Percentiles rank a stretch among this genome's conserved stretches.
phyloP scores from a whole-genome alignment of 2,888 invertebrate species.

The Melieria crassipennis region DNA sequence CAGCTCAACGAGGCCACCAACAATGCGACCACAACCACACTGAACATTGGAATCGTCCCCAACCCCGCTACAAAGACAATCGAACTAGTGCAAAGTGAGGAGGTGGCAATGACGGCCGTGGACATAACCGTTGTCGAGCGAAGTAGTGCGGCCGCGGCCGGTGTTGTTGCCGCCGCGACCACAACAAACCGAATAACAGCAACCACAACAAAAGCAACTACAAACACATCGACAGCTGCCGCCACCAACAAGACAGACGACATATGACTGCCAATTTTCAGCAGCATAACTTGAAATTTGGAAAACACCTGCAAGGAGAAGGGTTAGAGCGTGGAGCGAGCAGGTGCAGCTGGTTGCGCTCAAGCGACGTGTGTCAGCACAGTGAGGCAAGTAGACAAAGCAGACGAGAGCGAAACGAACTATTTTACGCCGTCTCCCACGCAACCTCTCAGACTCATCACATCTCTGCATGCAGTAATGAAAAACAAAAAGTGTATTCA shows the following conservation, averaged over 20 bases:
- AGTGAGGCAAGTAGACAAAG: not conserved
- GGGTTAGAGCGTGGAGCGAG: constrained; percentile 44
- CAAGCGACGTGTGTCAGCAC: not conserved
- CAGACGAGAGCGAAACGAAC: not conserved
- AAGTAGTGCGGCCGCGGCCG: constrained; percentile 1
- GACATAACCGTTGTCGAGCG: constrained; percentile 15
- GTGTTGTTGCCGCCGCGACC: constrained; percentile 19
- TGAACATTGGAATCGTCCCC: constrained; percentile 25
- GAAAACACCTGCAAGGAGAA: constrained; percentile 49
- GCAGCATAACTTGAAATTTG: constrained; percentile 62
- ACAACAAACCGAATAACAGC: constrained; percentile 15
- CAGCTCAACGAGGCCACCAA: constrained; percentile 56
- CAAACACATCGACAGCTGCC: constrained; percentile 20
- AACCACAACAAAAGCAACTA: not conserved
- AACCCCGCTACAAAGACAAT: constrained; percentile 52
- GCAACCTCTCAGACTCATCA: too few relatives aligned
- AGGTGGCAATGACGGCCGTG: constrained; percentile 39
- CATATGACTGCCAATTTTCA: constrained; percentile 64
- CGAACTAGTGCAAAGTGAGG: constrained; percentile 54
- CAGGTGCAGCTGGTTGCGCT: not conserved
- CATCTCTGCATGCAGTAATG: too few relatives aligned
- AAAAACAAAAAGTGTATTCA: too few relatives aligned
- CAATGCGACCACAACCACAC: constrained; percentile 46
- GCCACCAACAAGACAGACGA: constrained; percentile 51
- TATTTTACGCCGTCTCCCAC: too few relatives aligned